Conservation (phyloP, 2,113 vertebrate species). For the Serilophus lunatus region DNA sequence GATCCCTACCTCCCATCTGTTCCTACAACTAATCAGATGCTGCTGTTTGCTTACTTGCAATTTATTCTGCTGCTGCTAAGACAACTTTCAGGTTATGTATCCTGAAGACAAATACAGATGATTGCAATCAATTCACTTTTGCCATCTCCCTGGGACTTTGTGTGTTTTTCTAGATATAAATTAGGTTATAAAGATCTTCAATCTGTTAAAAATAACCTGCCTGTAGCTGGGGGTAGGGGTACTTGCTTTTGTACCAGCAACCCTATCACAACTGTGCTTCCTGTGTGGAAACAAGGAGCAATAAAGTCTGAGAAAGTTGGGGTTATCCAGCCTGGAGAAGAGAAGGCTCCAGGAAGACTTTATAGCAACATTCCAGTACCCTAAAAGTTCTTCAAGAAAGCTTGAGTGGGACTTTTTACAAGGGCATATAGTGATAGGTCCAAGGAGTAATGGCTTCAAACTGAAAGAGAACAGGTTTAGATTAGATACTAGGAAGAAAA, state of each 20-base stretch:
- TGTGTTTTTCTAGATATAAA: neutral
- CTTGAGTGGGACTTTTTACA: neutral
- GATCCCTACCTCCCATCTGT: conserved; percentile 16
- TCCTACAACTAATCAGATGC: neutral
- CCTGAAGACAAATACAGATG: neutral
- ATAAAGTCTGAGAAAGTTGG: neutral
- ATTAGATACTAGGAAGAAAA: neutral
- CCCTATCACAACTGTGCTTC: neutral
- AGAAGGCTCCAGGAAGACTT: neutral
- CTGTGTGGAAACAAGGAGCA: neutral
- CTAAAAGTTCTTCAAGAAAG: neutral
- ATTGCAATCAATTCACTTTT: neutral
- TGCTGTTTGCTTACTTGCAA: conserved; percentile 13
- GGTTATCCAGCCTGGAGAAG: neutral
- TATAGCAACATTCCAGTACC: neutral
- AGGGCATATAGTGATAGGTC: neutral
- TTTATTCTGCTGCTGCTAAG: neutral
- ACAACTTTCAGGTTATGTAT: neutral
- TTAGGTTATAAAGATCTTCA: neutral
- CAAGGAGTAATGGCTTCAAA: neutral
- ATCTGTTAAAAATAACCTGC: neutral
- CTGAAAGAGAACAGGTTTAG: neutral
- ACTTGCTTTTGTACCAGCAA: neutral
- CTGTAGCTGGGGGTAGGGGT: neutral
- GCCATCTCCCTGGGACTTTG: neutral